Evolutionary conservation across 2,888 invertebrate genomes (phyloP), one percentile per base, ranked within the genome.

Genomic region (Omphaloscelis lunosa): DNA sequence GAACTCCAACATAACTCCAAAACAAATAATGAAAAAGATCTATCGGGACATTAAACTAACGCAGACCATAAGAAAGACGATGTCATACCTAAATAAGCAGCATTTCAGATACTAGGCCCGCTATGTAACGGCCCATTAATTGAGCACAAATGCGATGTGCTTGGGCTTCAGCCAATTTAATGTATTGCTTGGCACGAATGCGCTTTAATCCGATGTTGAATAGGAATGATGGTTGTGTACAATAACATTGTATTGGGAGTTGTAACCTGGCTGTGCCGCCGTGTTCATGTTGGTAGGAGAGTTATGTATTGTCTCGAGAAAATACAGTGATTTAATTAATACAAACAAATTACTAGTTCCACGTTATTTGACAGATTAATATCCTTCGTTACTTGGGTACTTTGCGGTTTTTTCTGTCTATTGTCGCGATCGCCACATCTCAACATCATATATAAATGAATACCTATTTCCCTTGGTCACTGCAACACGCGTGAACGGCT

Each of bases 131-230:
- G 91, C 90, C 93, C 93, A 95, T 95, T 95, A 96, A 95, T 95
- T 94, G 94, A 92, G 92, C 94, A 89, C 91, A 92, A 93, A 93
- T 91, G 91, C 92, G 90, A 91, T 91, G 92, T 92, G 91, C 91
- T 96, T 95, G 95, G 95, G 94, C 91, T 89, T 84, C 84, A 85
- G 95, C 96, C 96, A 96, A 95, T 95, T 93, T 95, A 95, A 95
- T 95, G 94, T 95, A 95, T 95, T 93, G 93, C 93, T 94, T 95
- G 96, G 96, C 95, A 94, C 93, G 91, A 88, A 83, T 89, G 84
- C 85, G 87, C 90, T 89, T 84, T 93, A 93, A 95, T 93, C 93
- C 93, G 87, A 92, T 89, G 92, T 90, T 93, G 92, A 94, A 95
- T 93, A 91, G 92, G 90, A 94, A 94, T 93, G 94, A 95, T 94